Percentiles rank a stretch among this genome's conserved stretches.
phyloP scores from a whole-genome alignment of 2,888 invertebrate genomes.

The Perithous albicinctus region DNA sequence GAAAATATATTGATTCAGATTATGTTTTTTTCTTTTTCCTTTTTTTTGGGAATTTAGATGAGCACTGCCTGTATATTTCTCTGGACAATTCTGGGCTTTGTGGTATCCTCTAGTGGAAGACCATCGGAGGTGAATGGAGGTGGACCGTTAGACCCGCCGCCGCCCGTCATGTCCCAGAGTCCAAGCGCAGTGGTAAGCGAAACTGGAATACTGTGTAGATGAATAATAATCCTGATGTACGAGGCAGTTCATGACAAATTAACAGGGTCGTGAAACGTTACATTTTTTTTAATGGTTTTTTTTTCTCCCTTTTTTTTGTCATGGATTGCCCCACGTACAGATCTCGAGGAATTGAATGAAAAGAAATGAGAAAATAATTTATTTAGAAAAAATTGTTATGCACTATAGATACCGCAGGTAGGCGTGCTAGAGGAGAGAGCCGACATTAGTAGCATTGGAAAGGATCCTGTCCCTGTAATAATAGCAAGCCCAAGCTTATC shows the following conservation, averaged over 20 bases:
- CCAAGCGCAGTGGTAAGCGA: conserved; percentile 29
- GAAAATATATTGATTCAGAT: too few relatives aligned
- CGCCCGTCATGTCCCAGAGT: neutral
- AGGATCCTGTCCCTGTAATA: conserved; percentile 9
- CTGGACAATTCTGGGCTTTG: conserved; percentile 32
- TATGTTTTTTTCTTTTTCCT: too few relatives aligned
- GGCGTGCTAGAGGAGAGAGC: conserved; percentile 53
- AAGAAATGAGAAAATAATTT: neutral
- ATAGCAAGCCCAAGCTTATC: neutral
- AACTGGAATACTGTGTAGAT: neutral
- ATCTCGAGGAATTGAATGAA: neutral
- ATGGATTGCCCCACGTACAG: too few relatives aligned
- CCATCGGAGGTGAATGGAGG: conserved; percentile 17
- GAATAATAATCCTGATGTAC: neutral
- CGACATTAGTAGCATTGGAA: conserved; percentile 20
- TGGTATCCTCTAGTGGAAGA: conserved; percentile 8
- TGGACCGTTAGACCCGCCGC: neutral
- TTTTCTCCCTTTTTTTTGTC: too few relatives aligned
- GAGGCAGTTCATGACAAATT: too few relatives aligned
- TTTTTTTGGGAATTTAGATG: conserved; percentile 5
- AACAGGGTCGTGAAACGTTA: too few relatives aligned
- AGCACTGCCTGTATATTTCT: neutral
- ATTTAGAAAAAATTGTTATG: neutral
- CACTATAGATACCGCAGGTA: conserved; percentile 52
- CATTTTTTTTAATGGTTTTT: too few relatives aligned